Evolutionary conservation across 2,888 invertebrate genomes (phyloP), one percentile per base, ranked within the genome.

Genomic region (Trissolcus japonicus): DNA sequence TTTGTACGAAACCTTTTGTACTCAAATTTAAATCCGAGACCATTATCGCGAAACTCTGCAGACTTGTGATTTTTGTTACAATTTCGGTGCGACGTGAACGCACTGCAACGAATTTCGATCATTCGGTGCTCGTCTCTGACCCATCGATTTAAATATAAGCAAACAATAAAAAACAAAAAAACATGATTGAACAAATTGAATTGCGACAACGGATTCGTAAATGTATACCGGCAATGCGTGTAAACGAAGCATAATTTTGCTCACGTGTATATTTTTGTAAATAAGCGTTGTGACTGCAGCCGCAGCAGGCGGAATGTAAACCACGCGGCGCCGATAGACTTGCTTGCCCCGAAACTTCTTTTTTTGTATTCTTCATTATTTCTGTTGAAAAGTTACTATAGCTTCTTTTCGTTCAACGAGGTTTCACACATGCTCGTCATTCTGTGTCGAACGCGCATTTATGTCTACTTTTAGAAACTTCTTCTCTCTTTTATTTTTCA

Each of bases 181-280:
- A 57, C 2, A 35, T 35, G 35, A 35, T 40, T 57, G 51, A 63
- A 51, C 53, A 65, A 53, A 14, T 56, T 43, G n/a, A 61, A 54
- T 6, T 14, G 25, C 13, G 11, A 54, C 0, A 29, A 54, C 46
- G 53, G 7, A 55, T 67, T 68, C 73, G 63, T 73, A 41, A 35
- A 67, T 35, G 61, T 59, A 57, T 67, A 67, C 62, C 46, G 57
- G 55, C 54, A 83, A 79, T 69, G 75, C 79, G 79, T 78, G 69
- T 73, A 78, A 73, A 74, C 43, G 74, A 76, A 62, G 76, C 46
- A 84, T 84, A 84, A 88, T 59, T 86, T 88, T 88, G 88, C 88
- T 88, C 87, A 87, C 84, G 85, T 88, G 87, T 88, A 88, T 88
- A 88, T 88, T 88, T 88, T 88, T 88, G 88, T 88, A 88, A 88